Base-by-base conservation (phyloP, 2,888 invertebrate species). In the Mechanitis mazaeus region DNA sequence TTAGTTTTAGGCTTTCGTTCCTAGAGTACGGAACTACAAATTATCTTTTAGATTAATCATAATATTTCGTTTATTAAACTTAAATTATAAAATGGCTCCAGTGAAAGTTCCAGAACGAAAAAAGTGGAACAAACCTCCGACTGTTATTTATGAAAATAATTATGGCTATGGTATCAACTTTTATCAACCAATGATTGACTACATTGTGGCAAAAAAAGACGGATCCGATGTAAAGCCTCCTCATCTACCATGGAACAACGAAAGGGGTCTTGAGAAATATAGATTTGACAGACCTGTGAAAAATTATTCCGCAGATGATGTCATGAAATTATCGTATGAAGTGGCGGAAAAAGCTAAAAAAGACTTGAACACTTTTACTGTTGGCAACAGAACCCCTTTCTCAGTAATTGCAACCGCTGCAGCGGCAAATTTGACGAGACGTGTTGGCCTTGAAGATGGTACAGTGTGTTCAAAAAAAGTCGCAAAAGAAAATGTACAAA, bases 161-260 rank as follows among this genome's bases (percentile, higher is more conserved):
- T 96, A 96, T 85, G 94, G 94, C 70, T 95, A 94, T 81, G 95
- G 94, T 58, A 94, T 95, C 75, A 94, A 95, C 86, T 95, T 93
- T 84, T 96, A 96, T 85, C 95, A 95, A 81, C 96, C 96, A 56
- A 95, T 96, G 95, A 93, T 96, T 75, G 95, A 96, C 83, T 95
- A 95, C 77, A 93, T 96, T 72, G 93, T 94, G 76, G 92, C 92
- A 54, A 95, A 94, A 85, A 92, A 93, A 70, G 88, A 83, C 59
- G 91, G 89, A 59, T 71, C 80, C 28, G 63, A 75, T 28, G 72
- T 78, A 1, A 83, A 83, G 56, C 90, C 91, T 45, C 94, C 95
- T 69, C 94, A 95, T 84, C 86, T 95, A 69, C 95, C 95, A 63
- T 94, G 93, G 93, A 91, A 92, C 64, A 93, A 94, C 80, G 94